These are phyloP conservation scores for Listrodromus nycthemerus DNA, from an alignment of 2,888 invertebrate genomes.

Conservation along the genomic window DNA sequence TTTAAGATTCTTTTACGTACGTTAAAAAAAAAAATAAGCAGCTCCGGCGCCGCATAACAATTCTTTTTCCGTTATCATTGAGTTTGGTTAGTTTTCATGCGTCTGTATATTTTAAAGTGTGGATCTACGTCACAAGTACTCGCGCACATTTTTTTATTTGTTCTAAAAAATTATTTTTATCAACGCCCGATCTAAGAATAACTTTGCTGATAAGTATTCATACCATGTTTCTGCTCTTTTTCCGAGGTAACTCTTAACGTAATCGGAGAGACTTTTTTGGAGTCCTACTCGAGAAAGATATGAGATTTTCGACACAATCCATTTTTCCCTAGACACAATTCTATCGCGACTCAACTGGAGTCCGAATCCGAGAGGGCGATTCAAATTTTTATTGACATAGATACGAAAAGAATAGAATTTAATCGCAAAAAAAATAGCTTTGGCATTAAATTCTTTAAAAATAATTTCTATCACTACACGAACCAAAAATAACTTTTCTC, in stretches of 20 bases:
- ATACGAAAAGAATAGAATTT: not conserved
- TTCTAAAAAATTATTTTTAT: not conserved
- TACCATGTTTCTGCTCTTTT: not conserved
- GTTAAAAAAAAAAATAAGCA: not conserved
- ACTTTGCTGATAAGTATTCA: conserved; percentile 20
- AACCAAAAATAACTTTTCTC: too few species aligned
- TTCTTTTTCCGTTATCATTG: conserved; percentile 18
- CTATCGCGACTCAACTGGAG: too few species aligned
- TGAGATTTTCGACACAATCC: not conserved
- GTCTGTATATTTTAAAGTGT: not conserved
- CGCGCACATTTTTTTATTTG: conserved; percentile 15
- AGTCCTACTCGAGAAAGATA: too few species aligned
- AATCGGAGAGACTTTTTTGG: too few species aligned
- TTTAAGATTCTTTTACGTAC: not conserved
- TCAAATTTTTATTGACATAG: not conserved
- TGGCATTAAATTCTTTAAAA: too few species aligned
- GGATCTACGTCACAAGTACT: conserved; percentile 7
- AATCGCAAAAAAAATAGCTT: too few species aligned
- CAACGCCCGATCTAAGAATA: conserved; percentile 1
- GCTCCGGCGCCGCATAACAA: not conserved
- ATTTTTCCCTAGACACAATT: too few species aligned
- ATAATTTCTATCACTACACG: too few species aligned
- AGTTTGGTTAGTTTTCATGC: not conserved
- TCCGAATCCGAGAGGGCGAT: too few species aligned
- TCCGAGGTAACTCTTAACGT: not conserved